Evolutionary conservation across 2,113 vertebrate genomes (phyloP).

Genomic region (Oryctolagus cuniculus): DNA sequence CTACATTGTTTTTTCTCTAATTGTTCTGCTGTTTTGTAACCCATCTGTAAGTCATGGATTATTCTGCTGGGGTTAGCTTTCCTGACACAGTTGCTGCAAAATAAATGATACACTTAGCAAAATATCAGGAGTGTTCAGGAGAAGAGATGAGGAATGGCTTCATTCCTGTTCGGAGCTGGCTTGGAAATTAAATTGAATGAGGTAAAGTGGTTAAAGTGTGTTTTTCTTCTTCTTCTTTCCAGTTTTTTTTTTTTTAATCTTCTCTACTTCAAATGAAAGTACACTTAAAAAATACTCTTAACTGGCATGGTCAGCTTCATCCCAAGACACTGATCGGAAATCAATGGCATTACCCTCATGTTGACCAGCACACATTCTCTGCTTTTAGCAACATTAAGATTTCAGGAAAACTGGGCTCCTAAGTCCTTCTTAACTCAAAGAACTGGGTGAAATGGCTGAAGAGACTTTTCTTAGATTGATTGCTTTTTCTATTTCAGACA

Average conservation of each 20-base stretch:
- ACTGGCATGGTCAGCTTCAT: background rate
- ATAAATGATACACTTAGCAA: constrained; percentile 45
- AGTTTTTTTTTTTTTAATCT: no score
- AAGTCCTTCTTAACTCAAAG: constrained; percentile 23
- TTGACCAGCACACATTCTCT: background rate
- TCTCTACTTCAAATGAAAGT: constrained; percentile 35
- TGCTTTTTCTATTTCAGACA: background rate
- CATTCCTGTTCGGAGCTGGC: constrained; percentile 46
- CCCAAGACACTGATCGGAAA: background rate
- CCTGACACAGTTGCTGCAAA: constrained; percentile 7
- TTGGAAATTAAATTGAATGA: constrained; percentile 59
- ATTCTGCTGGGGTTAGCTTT: constrained; percentile 39
- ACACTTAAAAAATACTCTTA: constrained; percentile 1
- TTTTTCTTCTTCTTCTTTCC: background rate
- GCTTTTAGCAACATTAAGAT: constrained; percentile 39
- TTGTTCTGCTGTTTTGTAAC: constrained; percentile 57
- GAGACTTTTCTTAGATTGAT: background rate
- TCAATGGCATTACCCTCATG: background rate
- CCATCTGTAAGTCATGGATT: background rate
- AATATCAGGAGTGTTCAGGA: constrained; percentile 27
- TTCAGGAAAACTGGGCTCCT: background rate
- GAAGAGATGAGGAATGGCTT: constrained; percentile 53
- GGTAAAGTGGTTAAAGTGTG: background rate
- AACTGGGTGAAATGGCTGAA: constrained; percentile 26
- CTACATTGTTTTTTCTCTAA: constrained; percentile 27